Conservation (phyloP, 1,140 invertebrate genomes). For the Heliconius nattereri region DNA sequence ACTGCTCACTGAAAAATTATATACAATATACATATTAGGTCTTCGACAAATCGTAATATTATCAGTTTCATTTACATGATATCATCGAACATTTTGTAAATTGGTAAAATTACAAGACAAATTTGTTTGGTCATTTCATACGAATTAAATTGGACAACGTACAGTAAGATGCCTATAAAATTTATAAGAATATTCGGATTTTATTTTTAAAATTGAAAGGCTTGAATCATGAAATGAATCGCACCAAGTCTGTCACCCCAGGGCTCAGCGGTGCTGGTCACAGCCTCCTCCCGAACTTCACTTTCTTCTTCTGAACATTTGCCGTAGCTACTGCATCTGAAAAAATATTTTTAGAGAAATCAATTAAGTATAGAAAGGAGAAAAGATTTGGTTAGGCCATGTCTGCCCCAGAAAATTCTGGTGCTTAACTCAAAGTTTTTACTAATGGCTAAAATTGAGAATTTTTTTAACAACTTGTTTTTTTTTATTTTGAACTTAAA, state of each 20-base stretch:
- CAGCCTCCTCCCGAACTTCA: conserved; percentile 40
- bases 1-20: conserved; percentile 52
- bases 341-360: background rate
- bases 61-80: background rate
- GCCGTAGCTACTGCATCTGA: conserved; percentile 47
- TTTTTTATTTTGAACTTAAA: too few relatives aligned
- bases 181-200: too few relatives aligned
- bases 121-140: too few relatives aligned
- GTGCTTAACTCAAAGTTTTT: too few relatives aligned
- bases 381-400: background rate
- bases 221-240: background rate
- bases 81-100: too few relatives aligned
- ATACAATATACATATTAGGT: background rate
- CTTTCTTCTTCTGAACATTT: conserved; percentile 50
- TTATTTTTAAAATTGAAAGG: background rate
- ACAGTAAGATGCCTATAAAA: too few relatives aligned
- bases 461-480: too few relatives aligned
- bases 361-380: background rate
- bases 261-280: conserved; percentile 51
- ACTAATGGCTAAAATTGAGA: too few relatives aligned
- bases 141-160: too few relatives aligned
- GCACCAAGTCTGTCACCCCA: conserved; percentile 63
- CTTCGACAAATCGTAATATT: too few relatives aligned
- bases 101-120: too few relatives aligned
- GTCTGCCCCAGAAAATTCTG: too few relatives aligned